Conservation (phyloP, 2,797 vertebrate species). For the Sphaeramia orbicularis region DNA sequence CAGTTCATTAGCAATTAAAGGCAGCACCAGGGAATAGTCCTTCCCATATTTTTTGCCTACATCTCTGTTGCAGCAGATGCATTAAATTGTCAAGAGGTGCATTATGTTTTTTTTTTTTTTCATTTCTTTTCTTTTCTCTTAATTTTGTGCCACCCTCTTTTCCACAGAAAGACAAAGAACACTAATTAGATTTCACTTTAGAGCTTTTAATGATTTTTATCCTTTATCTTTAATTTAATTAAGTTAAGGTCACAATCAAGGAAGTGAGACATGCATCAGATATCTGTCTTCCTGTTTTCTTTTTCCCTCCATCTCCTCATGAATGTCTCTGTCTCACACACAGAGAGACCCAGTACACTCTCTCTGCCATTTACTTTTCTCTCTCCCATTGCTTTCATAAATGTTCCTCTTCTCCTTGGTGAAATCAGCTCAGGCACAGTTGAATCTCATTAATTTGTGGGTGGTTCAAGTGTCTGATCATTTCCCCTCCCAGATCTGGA, state of each 20-base stretch:
- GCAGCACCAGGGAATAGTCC: slow-evolving; percentile 48
- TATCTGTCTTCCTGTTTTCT: slow-evolving; percentile 29
- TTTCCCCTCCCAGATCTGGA: slow-evolving; percentile 77
- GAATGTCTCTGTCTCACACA: slow-evolving; percentile 8
- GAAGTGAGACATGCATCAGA: slow-evolving; percentile 68
- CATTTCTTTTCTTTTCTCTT: slow-evolving; percentile 12
- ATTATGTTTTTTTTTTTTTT: neutral
- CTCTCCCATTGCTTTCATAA: slow-evolving; percentile 43
- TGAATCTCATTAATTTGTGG: slow-evolving; percentile 82
- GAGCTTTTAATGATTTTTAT: slow-evolving; percentile 73
- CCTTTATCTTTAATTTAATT: slow-evolving; percentile 70
- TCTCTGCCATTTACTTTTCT: slow-evolving; percentile 21
- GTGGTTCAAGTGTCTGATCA: slow-evolving; percentile 79
- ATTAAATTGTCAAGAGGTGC: slow-evolving; percentile 52
- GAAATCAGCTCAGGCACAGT: slow-evolving; percentile 65
- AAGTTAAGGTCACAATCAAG: slow-evolving; percentile 56
- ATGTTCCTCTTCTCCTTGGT: slow-evolving; percentile 48
- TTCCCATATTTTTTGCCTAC: slow-evolving; percentile 37
- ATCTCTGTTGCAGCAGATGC: slow-evolving; percentile 28
- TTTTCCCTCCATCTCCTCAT: slow-evolving; percentile 1
- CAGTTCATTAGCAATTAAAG: slow-evolving; percentile 66
- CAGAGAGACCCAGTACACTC: slow-evolving; percentile 2
- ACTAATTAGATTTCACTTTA: slow-evolving; percentile 64
- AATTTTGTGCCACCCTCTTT: slow-evolving; percentile 43
- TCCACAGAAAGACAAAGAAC: slow-evolving; percentile 40